phyloP scores from a whole-genome alignment of 1,140 invertebrate genomes.

The Scaptomyza graminum region DNA sequence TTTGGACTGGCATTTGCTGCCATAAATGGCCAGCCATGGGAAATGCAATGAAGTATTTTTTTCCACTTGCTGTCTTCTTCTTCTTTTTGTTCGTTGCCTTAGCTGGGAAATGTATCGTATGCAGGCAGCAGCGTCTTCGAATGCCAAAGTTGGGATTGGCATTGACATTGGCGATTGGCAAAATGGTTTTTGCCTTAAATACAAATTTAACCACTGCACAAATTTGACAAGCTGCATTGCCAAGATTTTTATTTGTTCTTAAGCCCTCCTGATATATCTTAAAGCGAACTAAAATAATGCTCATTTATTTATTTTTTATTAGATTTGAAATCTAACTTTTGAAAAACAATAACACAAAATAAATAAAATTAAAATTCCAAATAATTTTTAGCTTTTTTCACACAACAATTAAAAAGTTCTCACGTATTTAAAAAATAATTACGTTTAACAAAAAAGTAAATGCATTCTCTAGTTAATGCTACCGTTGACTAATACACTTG shows the following conservation, averaged over 20 bases:
- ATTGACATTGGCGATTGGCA: constrained; percentile 31
- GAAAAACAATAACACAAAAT: no score
- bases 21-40: constrained; percentile 75
- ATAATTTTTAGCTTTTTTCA: no score
- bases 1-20: constrained; percentile 57
- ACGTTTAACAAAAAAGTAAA: background rate
- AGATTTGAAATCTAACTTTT: no score
- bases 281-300: no score
- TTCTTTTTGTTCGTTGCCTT: constrained; percentile 6
- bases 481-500: background rate
- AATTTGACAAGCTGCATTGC: background rate
- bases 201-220: background rate
- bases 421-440: background rate
- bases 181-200: constrained; percentile 53
- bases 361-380: no score
- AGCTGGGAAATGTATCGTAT: constrained; percentile 68
- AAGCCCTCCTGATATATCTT: no score
- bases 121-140: constrained; percentile 20
- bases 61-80: background rate
- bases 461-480: background rate
- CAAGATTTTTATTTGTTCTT: background rate
- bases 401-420: no score
- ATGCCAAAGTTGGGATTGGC: constrained; percentile 44
- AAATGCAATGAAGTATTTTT: constrained; percentile 65
- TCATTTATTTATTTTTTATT: no score